These are phyloP conservation scores for Myotis pilosus DNA, from an alignment of 2,797 vertebrate genomes.

Conservation along the genomic window DNA sequence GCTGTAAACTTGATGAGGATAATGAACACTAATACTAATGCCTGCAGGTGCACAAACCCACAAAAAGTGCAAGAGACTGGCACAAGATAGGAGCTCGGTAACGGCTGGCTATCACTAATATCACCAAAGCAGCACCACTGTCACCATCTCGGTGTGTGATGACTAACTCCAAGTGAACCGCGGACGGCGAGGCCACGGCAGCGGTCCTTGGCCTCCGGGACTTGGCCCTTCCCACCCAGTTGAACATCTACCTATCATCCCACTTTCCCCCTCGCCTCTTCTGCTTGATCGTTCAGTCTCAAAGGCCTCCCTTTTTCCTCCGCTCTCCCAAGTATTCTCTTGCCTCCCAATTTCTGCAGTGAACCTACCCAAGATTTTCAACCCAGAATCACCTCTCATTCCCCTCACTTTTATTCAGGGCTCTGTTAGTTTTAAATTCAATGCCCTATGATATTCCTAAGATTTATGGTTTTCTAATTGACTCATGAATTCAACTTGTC, in stretches of 20 bases:
- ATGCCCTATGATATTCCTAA: not conserved
- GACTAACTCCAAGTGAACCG: not conserved
- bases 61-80: not conserved
- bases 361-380: not conserved
- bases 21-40: not conserved
- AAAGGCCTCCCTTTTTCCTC: not conserved
- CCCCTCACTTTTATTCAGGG: not conserved
- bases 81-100: not conserved
- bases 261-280: not conserved
- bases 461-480: slow-evolving; percentile 44
- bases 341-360: not conserved
- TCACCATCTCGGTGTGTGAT: not conserved
- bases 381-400: not conserved
- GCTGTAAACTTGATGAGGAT: not conserved
- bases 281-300: not conserved
- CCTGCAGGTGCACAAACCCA: not conserved
- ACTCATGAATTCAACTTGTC: slow-evolving; percentile 20
- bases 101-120: not conserved
- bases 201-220: not conserved
- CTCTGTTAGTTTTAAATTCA: slow-evolving; percentile 42
- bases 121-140: not conserved
- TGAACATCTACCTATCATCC: not conserved
- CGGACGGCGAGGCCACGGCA: not conserved
- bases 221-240: not conserved
- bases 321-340: not conserved